Percentiles rank a stretch among this genome's conserved stretches.
Conservation (phyloP, 2,888 invertebrate species). For the Stenodema calcarata region DNA sequence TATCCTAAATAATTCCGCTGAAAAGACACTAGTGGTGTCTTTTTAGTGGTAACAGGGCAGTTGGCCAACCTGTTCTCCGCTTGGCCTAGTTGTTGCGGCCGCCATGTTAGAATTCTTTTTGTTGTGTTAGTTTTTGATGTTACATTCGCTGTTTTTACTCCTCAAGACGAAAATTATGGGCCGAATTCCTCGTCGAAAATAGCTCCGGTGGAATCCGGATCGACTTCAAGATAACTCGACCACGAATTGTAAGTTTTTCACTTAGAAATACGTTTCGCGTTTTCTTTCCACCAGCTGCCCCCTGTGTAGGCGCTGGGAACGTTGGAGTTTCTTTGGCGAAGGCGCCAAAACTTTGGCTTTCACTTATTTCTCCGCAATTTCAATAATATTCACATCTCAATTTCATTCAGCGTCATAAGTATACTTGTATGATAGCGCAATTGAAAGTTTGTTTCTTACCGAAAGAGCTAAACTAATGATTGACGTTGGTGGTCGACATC, state of each 20-base stretch:
- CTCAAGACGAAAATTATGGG: not conserved
- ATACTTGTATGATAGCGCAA: no score
- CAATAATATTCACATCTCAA: not conserved
- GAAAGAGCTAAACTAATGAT: not conserved
- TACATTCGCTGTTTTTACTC: not conserved
- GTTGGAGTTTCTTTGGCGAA: not conserved
- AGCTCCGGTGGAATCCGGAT: not conserved
- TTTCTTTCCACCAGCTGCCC: not conserved
- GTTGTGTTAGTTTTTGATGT: slow-evolving; percentile 6
- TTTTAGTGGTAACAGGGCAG: not conserved
- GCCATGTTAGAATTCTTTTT: slow-evolving; percentile 9
- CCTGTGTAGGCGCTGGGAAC: not conserved
- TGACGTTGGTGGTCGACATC: not conserved
- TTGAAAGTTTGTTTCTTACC: not conserved
- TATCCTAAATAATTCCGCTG: not conserved
- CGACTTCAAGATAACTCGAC: not conserved
- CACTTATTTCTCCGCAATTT: not conserved
- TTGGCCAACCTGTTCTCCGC: not conserved
- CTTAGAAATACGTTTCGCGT: not conserved
- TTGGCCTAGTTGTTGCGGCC: not conserved
- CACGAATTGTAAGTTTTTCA: not conserved
- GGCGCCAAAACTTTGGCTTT: slow-evolving; percentile 3
- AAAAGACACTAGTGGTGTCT: not conserved
- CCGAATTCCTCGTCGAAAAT: not conserved
- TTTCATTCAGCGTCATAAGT: not conserved